Evolutionary conservation across 2,113 vertebrate species (phyloP).

Genomic region (Malurus alboscapulatus): DNA sequence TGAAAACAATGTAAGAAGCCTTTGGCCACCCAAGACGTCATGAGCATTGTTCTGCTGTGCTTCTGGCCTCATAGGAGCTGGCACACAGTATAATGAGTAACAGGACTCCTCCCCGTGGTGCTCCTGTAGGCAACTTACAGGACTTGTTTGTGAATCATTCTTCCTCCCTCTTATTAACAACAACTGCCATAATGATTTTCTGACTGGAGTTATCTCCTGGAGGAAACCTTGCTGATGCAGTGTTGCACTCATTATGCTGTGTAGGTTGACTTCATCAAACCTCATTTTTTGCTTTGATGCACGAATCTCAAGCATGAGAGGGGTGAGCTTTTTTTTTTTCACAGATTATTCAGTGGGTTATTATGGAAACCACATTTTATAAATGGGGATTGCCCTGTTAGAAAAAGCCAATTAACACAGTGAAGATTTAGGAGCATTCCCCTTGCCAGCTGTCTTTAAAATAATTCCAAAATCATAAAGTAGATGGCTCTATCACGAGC

Average conservation of each 20-base stretch:
- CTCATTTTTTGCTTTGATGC: neutral
- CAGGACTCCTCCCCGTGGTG: conserved; percentile 6
- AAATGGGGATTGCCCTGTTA: neutral
- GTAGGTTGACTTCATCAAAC: neutral
- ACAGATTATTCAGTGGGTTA: neutral
- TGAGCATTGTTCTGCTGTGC: neutral
- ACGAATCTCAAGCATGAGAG: neutral
- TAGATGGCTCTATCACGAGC: neutral
- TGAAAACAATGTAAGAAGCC: neutral
- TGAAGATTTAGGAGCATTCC: neutral
- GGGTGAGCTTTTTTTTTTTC: neutral
- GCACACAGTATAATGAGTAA: conserved; percentile 7
- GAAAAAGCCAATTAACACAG: neutral
- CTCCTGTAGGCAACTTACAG: neutral
- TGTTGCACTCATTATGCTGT: neutral
- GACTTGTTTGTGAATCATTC: conserved; percentile 26
- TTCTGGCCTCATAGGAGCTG: neutral
- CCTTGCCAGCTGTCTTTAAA: neutral
- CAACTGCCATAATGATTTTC: neutral
- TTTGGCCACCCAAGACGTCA: conserved; percentile 32
- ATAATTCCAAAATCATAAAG: neutral
- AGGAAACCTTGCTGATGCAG: conserved; percentile 18
- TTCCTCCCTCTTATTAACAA: neutral
- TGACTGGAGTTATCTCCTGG: neutral
- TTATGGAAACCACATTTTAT: conserved; percentile 1